Evolutionary conservation across 1,140 invertebrate species (phyloP), one percentile per base, ranked within the genome.

Genomic region (Coelopa frigida): DNA sequence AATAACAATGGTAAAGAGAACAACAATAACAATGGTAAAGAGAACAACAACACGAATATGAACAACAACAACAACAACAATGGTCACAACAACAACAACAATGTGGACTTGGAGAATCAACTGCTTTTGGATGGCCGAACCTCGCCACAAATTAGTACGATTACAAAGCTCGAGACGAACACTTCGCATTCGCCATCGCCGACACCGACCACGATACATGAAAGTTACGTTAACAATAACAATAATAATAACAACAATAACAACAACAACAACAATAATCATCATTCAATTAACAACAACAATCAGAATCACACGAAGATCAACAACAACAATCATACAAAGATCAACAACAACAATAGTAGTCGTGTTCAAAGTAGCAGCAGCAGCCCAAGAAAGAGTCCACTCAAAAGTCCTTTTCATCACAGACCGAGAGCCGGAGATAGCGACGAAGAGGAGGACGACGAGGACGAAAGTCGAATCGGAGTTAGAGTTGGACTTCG

Each of bases 91-190:
- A n/a, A n/a, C n/a, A n/a, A n/a, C n/a, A n/a, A n/a, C n/a, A n/a
- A n/a, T n/a, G n/a, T n/a, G n/a, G n/a, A n/a, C n/a, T n/a, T n/a
- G n/a, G n/a, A n/a, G n/a, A n/a, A n/a, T 59, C 49, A 53, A 49
- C 56, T 58, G 52, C 43, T 51, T 57, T 47, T 58, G 48, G 59
- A 58, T 46, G 61, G 61, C 54, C 54, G 61, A 58, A 58, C 56
- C 61, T 64, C 61, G 61, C 52, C 61, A 59, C 59, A 65, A 65
- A 61, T 65, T 65, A 66, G 62, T 66, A 56, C 59, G 54, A 59
- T 59, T 53, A 54, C 59, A 62, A 61, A 64, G 58, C 59, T 66
- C 62, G 62, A 66, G 46, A 58, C 58, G 61, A 60, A 54, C 62
- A 61, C 62, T 66, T 65, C 62, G 53, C 54, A 56, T 49, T 53